Base-by-base conservation (phyloP, 2,888 invertebrate genomes). In the Phaedon cochleariae region DNA sequence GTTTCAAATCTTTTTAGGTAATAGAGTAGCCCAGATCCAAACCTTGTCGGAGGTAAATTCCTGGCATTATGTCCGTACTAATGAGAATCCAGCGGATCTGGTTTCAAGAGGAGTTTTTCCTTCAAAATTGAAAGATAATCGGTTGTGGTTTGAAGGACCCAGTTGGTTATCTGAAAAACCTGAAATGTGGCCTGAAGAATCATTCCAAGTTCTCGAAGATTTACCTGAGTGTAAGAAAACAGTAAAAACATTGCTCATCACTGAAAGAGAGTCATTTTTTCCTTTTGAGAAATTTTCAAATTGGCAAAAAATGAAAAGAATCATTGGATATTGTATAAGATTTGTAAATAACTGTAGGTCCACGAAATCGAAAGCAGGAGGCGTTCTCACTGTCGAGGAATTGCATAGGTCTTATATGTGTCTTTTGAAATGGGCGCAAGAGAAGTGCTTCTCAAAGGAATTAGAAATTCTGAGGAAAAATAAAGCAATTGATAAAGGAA, bases 11-110 rank as follows among this genome's bases (percentile, higher is more conserved):
- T 71, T 69, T 55, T 62, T 66, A 2, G 45, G 21, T 9, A 68
- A 71, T 57, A 57, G 69, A 5, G 64, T 69, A 1, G 53, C 67
- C 1, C 54, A 67, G 41, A 67, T 71, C 20, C 71, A 67, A 55
- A 45, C 54, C 1, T 21, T 54, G 37, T 62, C 67, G 17, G 12
- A 45, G 20, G 21, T 15, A n/a, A 57, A 22, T 52, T 17, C 46
- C 26, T 70, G 67, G 70, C 59, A 49, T 21, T 59, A 64, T 48
- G 60, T 68, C 1, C 62, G 64, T 7, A 66, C 58, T 15, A 45
- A 21, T 17, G 46, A 67, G 7, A 70, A 65, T 57, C 67, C 67
- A 5, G 62, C 64, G 4, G 68, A 70, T 34, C 18, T 62, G 5
- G 18, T 68, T 7, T 63, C 59, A 18, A 41, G 68, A 2, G 63